Evolutionary conservation across 2,888 invertebrate species (phyloP).

Genomic region (Acronicta alni): DNA sequence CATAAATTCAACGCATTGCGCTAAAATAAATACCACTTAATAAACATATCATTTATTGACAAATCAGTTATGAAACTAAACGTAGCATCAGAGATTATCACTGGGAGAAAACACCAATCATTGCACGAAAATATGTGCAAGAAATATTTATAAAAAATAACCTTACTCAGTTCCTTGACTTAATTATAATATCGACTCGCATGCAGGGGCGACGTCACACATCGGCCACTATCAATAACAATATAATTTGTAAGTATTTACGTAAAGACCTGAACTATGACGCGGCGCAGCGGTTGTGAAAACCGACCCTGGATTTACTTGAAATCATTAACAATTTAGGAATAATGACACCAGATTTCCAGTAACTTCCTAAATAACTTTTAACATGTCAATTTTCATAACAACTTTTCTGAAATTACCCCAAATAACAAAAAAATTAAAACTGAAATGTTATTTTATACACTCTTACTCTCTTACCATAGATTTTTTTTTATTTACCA

Average conservation of each 20-base stretch:
- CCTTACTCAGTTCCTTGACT: conserved; percentile 53
- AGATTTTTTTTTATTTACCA: too few species aligned
- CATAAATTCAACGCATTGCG: neutral
- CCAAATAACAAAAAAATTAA: neutral
- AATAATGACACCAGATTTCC: conserved; percentile 22
- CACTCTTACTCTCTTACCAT: too few species aligned
- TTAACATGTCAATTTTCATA: neutral
- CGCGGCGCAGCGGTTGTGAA: conserved; percentile 42
- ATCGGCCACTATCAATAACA: conserved; percentile 40
- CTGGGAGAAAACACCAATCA: conserved; percentile 32
- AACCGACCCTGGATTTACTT: conserved; percentile 39
- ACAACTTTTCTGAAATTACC: too few species aligned
- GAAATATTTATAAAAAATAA: conserved; percentile 52
- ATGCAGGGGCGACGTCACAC: conserved; percentile 39
- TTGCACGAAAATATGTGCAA: conserved; percentile 47
- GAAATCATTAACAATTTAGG: conserved; percentile 41
- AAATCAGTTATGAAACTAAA: conserved; percentile 38
- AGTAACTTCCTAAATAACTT: neutral
- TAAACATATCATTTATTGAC: conserved; percentile 51
- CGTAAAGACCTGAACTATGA: conserved; percentile 36
- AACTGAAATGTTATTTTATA: neutral
- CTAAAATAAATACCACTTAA: conserved; percentile 11
- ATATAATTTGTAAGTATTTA: conserved; percentile 43
- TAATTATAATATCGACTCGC: conserved; percentile 46
- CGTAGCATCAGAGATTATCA: conserved; percentile 39